Base-by-base conservation (phyloP, 1,140 invertebrate species). In the Andricus grossulariae region DNA sequence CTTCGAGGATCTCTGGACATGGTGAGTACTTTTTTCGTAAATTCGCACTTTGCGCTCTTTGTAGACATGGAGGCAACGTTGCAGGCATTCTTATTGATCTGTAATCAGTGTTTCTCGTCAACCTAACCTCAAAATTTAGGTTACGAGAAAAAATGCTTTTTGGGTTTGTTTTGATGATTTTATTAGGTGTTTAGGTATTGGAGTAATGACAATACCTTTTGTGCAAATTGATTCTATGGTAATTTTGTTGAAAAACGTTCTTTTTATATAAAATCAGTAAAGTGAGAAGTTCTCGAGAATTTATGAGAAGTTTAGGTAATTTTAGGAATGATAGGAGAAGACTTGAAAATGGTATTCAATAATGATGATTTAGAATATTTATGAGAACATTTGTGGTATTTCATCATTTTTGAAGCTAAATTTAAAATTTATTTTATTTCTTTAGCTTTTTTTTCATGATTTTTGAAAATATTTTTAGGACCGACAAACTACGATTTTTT, bases 81-180 rank as follows among this genome's bases (percentile, higher is more conserved):
- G n/a, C 55, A 60, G 52, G 25, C 3, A 3, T 13, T 18, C 3
- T 2, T 12, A 15, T 55, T 0, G 51, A 5, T 13, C 2, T 1
- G 16, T 10, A 77, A 76, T 57, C n/a, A 12, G 32, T 8, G 50
- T 1, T 60, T 45, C 72, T 50, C 5, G 10, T 13, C 25, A 74
- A 84, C 54, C 79, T 90, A 90, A 90, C 89, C 89, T 90, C 85
- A 86, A 90, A 89, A 85, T 78, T 55, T 32, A 7, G n/a, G 15
- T 50, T 12, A 50, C n/a, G 3, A 71, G 10, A 16, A 50, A 50
- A 50, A 49, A 15, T 19, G 10, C 19, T 50, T 72, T 50, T 72
- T 50, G 16, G 16, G 45, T 10, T 49, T 8, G 45, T 71, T 60
- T 32, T 6, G 7, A 15, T 13, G 21, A 32, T 16, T 32, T 60